Evolutionary conservation across 2,888 invertebrate species (phyloP), one percentile per base, ranked within the genome.

Genomic region (Dyspetes luteomarginatus): DNA sequence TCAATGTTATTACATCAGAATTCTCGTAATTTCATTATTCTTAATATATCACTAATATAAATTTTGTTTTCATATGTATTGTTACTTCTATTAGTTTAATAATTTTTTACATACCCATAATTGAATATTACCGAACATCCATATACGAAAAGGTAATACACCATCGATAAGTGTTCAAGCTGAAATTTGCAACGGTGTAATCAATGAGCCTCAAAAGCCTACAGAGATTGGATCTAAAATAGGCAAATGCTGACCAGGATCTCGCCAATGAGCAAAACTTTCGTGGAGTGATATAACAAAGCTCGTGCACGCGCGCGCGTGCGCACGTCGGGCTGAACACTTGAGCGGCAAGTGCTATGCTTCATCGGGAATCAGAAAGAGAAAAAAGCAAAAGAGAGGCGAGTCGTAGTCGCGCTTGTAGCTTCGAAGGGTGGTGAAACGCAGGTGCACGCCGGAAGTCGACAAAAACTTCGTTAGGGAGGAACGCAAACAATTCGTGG

Each of bases 391-490:
- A 58, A 56, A 55, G 71, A 41, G 71, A 55, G 69, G 28, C 24
- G 55, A 56, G 30, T 50, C 52, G 55, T 30, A 65, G 74, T 77
- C 48, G 58, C 55, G 62, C 64, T 86, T 85, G 83, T 85, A 81
- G 78, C 71, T 67, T 77, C 73, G 76, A 68, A 83, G 73, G 79
- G 84, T 78, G 81, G 83, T 36, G 60, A 50, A 84, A 72, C 86
- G 84, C 89, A 88, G 89, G 88, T 84, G 85, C 87, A 82, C 83
- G 84, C 84, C 78, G 72, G 78, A 84, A 87, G 84, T 88, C 85
- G 73, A 80, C 84, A 89, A 89, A 89, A 89, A 89, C 89, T 89
- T 89, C 86, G 87, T 89, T 89, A 88, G 85, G 82, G 75, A 85
- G 84, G 87, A 86, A 87, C 85, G 88, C 88, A 82, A 88, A 88